Percentiles rank a stretch among this genome's conserved stretches.
Evolutionary conservation across 2,113 vertebrate species (phyloP).

Genomic region (Phodopus roborovskii): DNA sequence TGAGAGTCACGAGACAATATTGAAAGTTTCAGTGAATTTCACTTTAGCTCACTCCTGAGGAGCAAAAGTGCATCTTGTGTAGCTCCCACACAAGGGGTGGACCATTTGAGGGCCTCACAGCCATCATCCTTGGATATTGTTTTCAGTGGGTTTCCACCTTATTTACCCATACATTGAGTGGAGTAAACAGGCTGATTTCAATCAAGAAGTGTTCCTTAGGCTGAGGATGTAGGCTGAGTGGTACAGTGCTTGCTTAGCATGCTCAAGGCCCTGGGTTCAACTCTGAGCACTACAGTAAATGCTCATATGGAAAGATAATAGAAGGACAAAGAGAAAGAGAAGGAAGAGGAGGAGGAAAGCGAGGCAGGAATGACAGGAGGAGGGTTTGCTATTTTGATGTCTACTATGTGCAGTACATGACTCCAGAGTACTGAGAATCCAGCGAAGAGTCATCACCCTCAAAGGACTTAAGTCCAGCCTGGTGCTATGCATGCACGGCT

Average conservation of each 20-base stretch:
- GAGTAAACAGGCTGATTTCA: not conserved
- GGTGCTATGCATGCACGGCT: not conserved
- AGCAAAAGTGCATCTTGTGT: not conserved
- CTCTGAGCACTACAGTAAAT: not conserved
- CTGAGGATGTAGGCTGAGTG: not conserved
- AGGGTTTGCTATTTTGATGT: not conserved
- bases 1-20: not conserved
- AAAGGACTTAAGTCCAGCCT: not conserved
- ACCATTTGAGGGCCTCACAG: not conserved
- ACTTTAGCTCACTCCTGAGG: fast-evolving
- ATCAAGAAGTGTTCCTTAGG: not conserved
- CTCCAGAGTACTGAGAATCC: not conserved
- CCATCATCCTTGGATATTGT: not conserved
- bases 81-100: not conserved
- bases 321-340: not conserved
- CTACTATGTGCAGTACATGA: not conserved
- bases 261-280: not conserved
- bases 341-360: not conserved
- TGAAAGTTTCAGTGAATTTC: not conserved
- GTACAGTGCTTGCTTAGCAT: too few species aligned
- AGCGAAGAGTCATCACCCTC: not conserved
- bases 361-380: not conserved
- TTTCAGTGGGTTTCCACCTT: not conserved
- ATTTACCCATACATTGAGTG: not conserved
- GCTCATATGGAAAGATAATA: too few species aligned